phyloP scores from a whole-genome alignment of 2,113 vertebrate species.

The Gymnocephalus cernua region DNA sequence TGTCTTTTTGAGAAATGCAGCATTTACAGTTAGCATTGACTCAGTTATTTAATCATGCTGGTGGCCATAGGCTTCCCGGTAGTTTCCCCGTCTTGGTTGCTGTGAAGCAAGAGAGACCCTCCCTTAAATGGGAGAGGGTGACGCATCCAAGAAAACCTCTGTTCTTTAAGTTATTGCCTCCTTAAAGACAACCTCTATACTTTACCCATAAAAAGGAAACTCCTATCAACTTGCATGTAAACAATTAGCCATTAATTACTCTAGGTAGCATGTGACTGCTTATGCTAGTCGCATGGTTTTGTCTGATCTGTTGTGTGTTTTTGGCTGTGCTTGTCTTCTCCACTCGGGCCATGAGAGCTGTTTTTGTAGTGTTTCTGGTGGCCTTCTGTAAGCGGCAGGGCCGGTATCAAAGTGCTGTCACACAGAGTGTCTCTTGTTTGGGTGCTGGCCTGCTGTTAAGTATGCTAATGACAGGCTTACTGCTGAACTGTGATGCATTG shows the following conservation, averaged over 20 bases:
- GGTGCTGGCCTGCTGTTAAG: constrained; percentile 73
- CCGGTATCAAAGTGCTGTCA: constrained; percentile 75
- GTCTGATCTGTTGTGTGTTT: constrained; percentile 55
- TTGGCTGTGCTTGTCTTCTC: constrained; percentile 57
- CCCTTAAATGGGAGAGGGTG: constrained; percentile 8
- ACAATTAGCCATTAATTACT: constrained; percentile 44
- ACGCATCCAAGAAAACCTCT: not conserved
- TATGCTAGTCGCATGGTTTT: constrained; percentile 23
- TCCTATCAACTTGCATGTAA: constrained; percentile 17
- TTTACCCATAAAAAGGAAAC: constrained; percentile 12
- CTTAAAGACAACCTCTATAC: constrained; percentile 1
- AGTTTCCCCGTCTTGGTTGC: constrained; percentile 20
- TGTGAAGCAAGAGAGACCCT: constrained; percentile 30
- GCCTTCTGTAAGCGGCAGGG: constrained; percentile 71
- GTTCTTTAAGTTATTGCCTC: constrained; percentile 16
- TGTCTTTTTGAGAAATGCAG: constrained; percentile 30
- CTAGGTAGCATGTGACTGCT: constrained; percentile 23
- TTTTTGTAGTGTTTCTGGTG: constrained; percentile 69
- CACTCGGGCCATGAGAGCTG: constrained; percentile 65
- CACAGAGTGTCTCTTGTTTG: constrained; percentile 78
- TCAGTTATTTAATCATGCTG: constrained; percentile 19
- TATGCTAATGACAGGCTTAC: constrained; percentile 76
- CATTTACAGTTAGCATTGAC: constrained; percentile 19
- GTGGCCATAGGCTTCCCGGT: constrained; percentile 24
- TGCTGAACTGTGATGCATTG: constrained; percentile 67